A percentile compares a stretch with the other conserved stretches of the same genome.
Evolutionary conservation across 1,140 invertebrate genomes (phyloP).

Genomic region (Scaptomyza montana): DNA sequence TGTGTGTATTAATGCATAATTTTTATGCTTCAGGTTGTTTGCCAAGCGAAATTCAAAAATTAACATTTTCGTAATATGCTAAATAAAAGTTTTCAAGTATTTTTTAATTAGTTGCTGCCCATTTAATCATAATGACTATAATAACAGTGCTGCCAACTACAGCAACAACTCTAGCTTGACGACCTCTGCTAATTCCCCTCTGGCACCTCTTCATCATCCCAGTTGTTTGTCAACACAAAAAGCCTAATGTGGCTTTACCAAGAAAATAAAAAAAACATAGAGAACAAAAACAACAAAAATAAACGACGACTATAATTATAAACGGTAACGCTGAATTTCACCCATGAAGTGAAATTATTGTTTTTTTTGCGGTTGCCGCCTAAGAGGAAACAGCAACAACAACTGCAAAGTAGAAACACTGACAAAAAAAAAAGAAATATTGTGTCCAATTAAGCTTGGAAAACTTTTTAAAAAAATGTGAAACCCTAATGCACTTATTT

Average conservation of each 20-base stretch:
- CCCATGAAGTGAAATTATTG: conserved; percentile 68
- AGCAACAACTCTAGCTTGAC: conserved; percentile 4
- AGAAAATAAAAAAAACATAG: conserved; percentile 1
- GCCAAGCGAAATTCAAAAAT: background rate
- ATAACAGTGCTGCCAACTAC: background rate
- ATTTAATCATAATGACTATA: conserved; percentile 19
- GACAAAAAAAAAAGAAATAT: too few relatives aligned
- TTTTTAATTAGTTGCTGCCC: conserved; percentile 10
- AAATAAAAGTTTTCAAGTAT: background rate
- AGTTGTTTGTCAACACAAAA: conserved; percentile 33
- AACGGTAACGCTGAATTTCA: conserved; percentile 68
- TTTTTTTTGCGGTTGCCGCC: conserved; percentile 29
- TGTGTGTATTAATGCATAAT: background rate
- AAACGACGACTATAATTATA: conserved; percentile 36
- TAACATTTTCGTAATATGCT: conserved; percentile 2
- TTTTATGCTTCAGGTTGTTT: too few relatives aligned
- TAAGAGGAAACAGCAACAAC: conserved; percentile 26
- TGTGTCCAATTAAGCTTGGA: too few relatives aligned
- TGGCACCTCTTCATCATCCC: conserved; percentile 13
- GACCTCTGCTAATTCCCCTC: conserved; percentile 17
- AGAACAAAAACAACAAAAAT: conserved; percentile 8
- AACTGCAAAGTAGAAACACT: conserved; percentile 1
- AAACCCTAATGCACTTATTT: too few relatives aligned
- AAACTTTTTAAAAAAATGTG: too few relatives aligned
- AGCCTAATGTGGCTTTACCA: conserved; percentile 24